Evolutionary conservation across 2,113 vertebrate genomes (phyloP).

Genomic region (Eudorcas thomsonii): DNA sequence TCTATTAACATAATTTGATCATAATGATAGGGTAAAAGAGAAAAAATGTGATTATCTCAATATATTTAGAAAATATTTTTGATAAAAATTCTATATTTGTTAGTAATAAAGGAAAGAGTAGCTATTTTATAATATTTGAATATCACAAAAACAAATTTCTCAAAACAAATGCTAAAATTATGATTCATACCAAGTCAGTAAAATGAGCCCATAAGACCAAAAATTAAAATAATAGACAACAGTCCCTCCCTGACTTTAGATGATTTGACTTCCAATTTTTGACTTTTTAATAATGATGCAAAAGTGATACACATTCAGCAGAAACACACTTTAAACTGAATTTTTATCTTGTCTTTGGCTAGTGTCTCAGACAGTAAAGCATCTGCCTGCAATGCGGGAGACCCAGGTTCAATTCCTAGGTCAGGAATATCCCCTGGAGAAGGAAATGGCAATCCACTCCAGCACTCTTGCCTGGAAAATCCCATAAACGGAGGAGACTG

Average conservation of each 20-base stretch:
- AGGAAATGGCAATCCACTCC: too few species aligned
- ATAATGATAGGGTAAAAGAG: neutral
- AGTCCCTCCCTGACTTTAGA: neutral
- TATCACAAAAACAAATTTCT: neutral
- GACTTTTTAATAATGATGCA: neutral
- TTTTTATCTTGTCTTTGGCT: neutral
- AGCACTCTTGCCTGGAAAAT: too few species aligned
- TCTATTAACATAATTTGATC: neutral
- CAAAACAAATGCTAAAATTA: constrained; percentile 2
- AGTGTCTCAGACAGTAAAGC: too few species aligned
- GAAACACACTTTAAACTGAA: neutral
- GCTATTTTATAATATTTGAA: neutral
- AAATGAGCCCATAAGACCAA: neutral
- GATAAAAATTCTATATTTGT: neutral
- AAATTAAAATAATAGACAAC: neutral
- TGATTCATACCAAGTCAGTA: neutral
- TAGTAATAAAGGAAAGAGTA: neutral
- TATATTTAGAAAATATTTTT: neutral
- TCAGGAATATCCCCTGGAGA: too few species aligned
- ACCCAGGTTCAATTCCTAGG: too few species aligned
- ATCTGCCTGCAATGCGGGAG: too few species aligned
- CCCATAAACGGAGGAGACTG: too few species aligned
- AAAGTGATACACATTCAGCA: neutral
- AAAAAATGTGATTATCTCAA: neutral
- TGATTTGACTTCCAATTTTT: neutral